Conservation (phyloP, 2,888 invertebrate species). For the Strigamia crassipes region DNA sequence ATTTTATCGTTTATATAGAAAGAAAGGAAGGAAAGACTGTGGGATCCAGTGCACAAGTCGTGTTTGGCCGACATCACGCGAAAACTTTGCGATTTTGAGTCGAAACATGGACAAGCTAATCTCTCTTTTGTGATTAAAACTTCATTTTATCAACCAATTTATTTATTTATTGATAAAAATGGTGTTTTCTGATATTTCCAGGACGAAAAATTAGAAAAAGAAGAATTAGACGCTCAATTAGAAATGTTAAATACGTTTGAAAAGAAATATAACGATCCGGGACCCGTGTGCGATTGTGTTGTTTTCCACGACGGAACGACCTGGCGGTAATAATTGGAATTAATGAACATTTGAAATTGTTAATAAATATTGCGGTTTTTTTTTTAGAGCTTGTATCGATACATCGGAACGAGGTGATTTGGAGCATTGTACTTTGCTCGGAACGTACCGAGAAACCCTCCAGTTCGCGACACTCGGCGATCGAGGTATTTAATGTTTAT, state of each 20-base stretch:
- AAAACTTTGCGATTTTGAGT: conserved; percentile 72
- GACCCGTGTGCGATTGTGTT: conserved; percentile 90
- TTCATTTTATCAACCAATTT: not conserved
- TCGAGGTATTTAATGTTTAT: conserved; percentile 56
- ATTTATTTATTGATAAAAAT: not conserved
- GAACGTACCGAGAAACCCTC: conserved; percentile 78
- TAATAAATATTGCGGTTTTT: not conserved
- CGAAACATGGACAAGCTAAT: conserved; percentile 63
- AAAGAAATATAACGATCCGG: conserved; percentile 84
- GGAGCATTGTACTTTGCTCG: conserved; percentile 74
- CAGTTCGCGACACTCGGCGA: conserved; percentile 77
- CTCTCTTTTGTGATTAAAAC: not conserved
- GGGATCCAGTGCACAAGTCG: conserved; percentile 82
- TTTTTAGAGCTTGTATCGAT: conserved; percentile 76
- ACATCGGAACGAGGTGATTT: conserved; percentile 82
- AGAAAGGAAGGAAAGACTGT: conserved; percentile 77
- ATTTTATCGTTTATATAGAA: conserved; percentile 60
- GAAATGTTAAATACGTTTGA: conserved; percentile 81
- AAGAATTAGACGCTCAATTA: conserved; percentile 83
- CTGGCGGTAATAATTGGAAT: conserved; percentile 74
- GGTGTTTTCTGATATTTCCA: conserved; percentile 52
- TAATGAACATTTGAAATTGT: no score
- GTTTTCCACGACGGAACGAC: conserved; percentile 86
- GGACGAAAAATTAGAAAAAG: conserved; percentile 79
- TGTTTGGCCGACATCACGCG: conserved; percentile 78